These are phyloP conservation scores for Xyrauchen texanus DNA, from an alignment of 2,113 vertebrate species.

Conservation along the genomic window DNA sequence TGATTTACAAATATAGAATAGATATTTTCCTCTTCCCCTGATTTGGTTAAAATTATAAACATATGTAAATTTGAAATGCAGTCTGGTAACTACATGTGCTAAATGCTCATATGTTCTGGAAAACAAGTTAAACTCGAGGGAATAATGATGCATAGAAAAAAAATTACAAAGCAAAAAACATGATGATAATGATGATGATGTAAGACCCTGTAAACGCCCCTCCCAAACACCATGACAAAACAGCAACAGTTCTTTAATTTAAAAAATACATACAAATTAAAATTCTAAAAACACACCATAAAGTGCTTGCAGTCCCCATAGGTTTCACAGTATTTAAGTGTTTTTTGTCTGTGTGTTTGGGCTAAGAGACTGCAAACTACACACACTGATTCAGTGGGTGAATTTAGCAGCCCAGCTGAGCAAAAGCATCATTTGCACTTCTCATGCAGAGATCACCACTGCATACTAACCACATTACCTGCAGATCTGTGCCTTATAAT, in stretches of 20 bases:
- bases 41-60: not conserved
- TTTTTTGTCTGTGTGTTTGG: conserved; percentile 36
- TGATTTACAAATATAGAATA: not conserved
- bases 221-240: not conserved
- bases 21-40: not conserved
- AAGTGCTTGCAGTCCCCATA: conserved; percentile 47
- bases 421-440: conserved; percentile 18
- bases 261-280: not conserved
- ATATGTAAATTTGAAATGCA: not conserved
- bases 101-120: not conserved
- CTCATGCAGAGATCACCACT: not conserved
- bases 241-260: not conserved
- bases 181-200: not conserved
- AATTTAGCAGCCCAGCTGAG: not conserved
- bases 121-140: too few relatives aligned
- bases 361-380: conserved; percentile 18
- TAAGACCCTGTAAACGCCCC: not conserved
- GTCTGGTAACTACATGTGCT: not conserved
- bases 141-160: not conserved
- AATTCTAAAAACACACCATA: conserved; percentile 24
- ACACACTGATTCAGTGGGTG: conserved; percentile 14
- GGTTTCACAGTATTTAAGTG: conserved; percentile 58
- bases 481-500: not conserved
- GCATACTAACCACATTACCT: not conserved
- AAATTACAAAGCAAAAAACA: not conserved